phyloP scores from a whole-genome alignment of 2,113 vertebrate genomes.

The Prolemur simus region DNA sequence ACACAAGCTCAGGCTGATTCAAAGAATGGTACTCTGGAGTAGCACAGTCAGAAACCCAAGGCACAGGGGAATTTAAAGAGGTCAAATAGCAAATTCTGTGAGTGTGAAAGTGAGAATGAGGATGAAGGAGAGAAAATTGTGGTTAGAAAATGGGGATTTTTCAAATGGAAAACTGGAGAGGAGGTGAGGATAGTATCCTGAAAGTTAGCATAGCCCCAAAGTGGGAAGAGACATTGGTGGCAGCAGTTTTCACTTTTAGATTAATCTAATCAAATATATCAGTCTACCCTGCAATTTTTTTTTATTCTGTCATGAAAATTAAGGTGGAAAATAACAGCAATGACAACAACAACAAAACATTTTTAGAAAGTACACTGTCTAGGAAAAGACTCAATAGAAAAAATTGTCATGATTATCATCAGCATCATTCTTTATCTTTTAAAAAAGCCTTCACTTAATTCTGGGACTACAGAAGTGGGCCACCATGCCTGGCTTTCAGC shows the following conservation, averaged over 20 bases:
- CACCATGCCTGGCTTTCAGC: neutral
- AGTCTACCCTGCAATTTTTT: neutral
- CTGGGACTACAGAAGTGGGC: too few relatives aligned
- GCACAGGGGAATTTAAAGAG: neutral
- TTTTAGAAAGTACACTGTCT: neutral
- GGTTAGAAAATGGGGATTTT: neutral
- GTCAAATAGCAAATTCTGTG: neutral
- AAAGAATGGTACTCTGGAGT: fast-evolving
- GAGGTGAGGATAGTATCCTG: neutral
- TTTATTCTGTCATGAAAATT: neutral
- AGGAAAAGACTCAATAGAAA: neutral
- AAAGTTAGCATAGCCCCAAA: neutral
- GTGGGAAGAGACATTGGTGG: neutral
- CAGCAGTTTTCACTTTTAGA: neutral
- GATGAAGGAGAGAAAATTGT: neutral
- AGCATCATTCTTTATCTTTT: neutral
- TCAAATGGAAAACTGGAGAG: neutral
- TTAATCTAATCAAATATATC: neutral
- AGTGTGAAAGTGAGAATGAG: neutral
- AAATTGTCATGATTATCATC: neutral
- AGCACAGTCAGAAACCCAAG: neutral
- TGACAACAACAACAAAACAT: neutral
- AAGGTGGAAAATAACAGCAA: neutral
- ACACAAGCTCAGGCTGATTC: neutral
- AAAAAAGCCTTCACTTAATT: neutral